Conservation (phyloP, 2,797 vertebrate species). For the Clarias laeviceps region DNA sequence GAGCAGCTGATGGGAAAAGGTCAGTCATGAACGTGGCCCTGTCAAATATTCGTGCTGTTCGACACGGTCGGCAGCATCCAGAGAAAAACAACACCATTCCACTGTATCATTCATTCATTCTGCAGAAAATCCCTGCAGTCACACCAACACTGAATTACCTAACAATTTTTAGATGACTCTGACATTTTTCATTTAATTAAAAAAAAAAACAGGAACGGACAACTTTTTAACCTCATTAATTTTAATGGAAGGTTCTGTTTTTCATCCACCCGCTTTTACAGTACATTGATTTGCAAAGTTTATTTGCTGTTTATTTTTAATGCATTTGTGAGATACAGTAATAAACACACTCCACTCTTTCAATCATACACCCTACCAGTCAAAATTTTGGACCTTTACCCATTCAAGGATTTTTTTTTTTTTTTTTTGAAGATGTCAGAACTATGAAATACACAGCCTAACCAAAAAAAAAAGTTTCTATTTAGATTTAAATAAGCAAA, state of each 20-base stretch:
- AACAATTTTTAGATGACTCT: neutral
- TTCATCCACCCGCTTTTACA: neutral
- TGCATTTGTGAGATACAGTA: neutral
- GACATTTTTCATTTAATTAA: conserved; percentile 24
- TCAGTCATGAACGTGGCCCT: conserved; percentile 61
- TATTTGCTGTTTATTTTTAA: neutral
- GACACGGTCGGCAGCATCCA: conserved; percentile 34
- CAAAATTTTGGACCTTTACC: too few relatives aligned
- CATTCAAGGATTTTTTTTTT: too few relatives aligned
- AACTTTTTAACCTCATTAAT: neutral
- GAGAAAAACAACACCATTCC: conserved; percentile 48
- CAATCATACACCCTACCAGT: neutral
- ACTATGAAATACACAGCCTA: too few relatives aligned
- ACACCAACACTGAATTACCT: conserved; percentile 31
- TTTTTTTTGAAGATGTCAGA: too few relatives aligned
- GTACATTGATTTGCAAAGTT: neutral
- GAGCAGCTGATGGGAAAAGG: conserved; percentile 68
- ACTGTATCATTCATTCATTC: conserved; percentile 46
- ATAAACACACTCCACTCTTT: neutral
- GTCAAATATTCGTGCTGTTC: conserved; percentile 40
- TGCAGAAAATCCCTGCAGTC: conserved; percentile 23
- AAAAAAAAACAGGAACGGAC: neutral
- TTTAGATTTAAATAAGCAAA: too few relatives aligned
- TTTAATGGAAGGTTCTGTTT: neutral
- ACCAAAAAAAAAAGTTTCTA: too few relatives aligned